phyloP scores from a whole-genome alignment of 2,888 invertebrate species.

The Drosophila koepferae region DNA sequence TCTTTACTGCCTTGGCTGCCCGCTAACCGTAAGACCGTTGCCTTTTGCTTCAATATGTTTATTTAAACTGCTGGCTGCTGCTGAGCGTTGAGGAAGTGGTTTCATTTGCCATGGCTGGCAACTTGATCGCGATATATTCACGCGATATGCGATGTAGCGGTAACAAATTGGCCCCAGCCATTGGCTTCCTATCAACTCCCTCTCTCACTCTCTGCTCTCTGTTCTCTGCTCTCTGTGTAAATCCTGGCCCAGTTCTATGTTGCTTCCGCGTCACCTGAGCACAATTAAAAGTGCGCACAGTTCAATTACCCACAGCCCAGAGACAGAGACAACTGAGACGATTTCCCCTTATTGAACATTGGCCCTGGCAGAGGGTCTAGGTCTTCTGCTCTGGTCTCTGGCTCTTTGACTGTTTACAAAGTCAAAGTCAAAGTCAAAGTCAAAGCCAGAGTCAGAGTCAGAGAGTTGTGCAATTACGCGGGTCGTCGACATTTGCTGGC shows the following conservation, averaged over 20 bases:
- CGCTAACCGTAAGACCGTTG: conserved; percentile 4
- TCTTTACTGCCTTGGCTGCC: background rate
- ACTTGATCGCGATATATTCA: conserved; percentile 74
- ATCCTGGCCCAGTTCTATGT: conserved; percentile 73
- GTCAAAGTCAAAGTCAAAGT: background rate
- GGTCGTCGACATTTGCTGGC: conserved; percentile 62
- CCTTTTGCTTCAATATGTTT: conserved; percentile 43
- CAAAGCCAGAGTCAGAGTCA: background rate
- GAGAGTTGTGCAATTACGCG: conserved; percentile 67
- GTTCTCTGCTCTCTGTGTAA: conserved; percentile 22
- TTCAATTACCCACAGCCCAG: conserved; percentile 62
- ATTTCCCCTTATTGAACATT: conserved; percentile 25
- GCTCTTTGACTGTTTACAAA: conserved; percentile 28
- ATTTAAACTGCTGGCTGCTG: conserved; percentile 66
- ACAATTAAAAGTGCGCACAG: conserved; percentile 75
- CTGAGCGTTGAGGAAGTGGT: conserved; percentile 70
- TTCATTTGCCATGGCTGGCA: conserved; percentile 71
- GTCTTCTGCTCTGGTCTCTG: conserved; percentile 10
- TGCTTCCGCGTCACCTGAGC: conserved; percentile 65
- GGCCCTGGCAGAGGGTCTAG: conserved; percentile 12
- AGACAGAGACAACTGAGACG: background rate
- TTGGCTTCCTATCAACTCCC: conserved; percentile 30
- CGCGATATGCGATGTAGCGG: conserved; percentile 69
- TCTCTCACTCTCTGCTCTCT: background rate
- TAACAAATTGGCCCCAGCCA: conserved; percentile 72